Percentiles rank a stretch among this genome's conserved stretches.
These are phyloP conservation scores for Myzus persicae DNA, from an alignment of 1,140 invertebrate genomes.

Conservation along the genomic window DNA sequence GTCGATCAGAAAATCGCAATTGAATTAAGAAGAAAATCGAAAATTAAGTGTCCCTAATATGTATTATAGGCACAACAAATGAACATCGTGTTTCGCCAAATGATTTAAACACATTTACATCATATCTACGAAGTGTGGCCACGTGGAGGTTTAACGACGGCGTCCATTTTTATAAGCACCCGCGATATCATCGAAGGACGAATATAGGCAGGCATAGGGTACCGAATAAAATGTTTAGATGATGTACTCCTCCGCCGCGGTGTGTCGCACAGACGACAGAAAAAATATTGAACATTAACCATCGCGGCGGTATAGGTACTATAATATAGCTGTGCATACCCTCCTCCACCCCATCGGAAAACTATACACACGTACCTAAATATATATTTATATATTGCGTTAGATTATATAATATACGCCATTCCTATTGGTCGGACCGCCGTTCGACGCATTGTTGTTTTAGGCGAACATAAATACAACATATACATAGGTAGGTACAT, in stretches of 20 bases:
- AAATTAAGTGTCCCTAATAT: neutral
- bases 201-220: neutral
- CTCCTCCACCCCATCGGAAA: no score
- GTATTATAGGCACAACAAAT: no score
- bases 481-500: neutral
- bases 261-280: neutral
- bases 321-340: neutral
- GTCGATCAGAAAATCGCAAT: neutral
- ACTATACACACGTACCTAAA: neutral
- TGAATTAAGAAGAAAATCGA: neutral
- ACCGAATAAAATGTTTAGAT: neutral
- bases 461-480: slow-evolving; percentile 13
- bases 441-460: slow-evolving; percentile 17
- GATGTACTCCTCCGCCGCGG: no score
- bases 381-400: neutral
- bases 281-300: neutral
- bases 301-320: no score
- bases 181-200: neutral
- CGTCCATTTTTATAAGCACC: neutral
- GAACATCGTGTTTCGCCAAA: neutral
- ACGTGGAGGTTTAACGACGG: neutral
- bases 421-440: slow-evolving; percentile 42
- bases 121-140: neutral
- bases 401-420: neutral
- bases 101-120: neutral